Evolutionary conservation across 92 coral and sea anemone genomes (phyloP), one percentile per base, ranked within the genome.

Genomic region (Virgularia gustaviana): DNA sequence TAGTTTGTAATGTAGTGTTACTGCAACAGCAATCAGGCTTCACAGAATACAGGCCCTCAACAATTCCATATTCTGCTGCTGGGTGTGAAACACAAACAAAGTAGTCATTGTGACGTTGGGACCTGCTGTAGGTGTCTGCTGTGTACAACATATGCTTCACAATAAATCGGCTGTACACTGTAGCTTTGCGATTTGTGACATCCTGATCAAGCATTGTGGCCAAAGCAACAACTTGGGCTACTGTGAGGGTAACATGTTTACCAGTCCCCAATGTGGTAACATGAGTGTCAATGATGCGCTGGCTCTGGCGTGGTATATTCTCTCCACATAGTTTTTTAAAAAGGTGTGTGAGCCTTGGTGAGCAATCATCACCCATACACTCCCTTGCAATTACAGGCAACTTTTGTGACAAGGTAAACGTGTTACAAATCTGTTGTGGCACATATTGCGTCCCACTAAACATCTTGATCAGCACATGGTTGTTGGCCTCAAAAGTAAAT

Each of bases 11-110:
- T 12, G 25, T 57, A n/a, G n/a, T n/a, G n/a, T n/a, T n/a, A 39
- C 34, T 38, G 71, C 71, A 64, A 6, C 16, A 13, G 36, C 71
- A 64, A 39, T 64, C 71, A 38, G 71, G 71, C 30, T 64, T 64
- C 4, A 28, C 73, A 22, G 41, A 27, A 41, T 66, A 43, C 36
- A 66, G 73, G 7, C 73, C 73, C 25, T 25, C 7, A 66, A 66
- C 33, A 9, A 4, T 24, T 36, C 71, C 73, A 66, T 66, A 28
- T 10, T 66, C 47, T 2, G 8, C 10, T 13, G 73, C 41, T 25
- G 36, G 9, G 33, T 34, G 36, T 24, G 43, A 38, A 47, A 43
- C 2, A 3, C 45, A 36, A 23, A 28, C 57, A 34, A 25, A 25
- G 51, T 4, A 22, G 31, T 66, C 41, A 43, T 66, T 56, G 73